Base-by-base conservation (phyloP, 2,113 vertebrate genomes). In the Podarcis cretensis region DNA sequence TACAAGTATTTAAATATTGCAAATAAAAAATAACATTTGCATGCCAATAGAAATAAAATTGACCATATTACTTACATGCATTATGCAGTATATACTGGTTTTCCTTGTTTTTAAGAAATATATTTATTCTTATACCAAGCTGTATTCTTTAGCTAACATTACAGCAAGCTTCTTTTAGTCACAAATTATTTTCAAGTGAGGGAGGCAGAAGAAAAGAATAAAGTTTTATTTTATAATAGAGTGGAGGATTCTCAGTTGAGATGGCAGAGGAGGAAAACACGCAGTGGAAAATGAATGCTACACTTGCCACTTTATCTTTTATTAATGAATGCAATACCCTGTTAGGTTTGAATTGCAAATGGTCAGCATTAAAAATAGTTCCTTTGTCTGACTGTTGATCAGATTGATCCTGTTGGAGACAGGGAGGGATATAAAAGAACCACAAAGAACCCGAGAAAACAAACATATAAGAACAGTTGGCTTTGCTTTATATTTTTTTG, bases 291-390 rank as follows among this genome's bases (percentile, higher is more conserved):
- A 80, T 30, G 73, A 95, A 69, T 71, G 79, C 57, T 91, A 73
- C 75, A 91, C 89, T 92, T 94, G 90, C 84, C 80, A 73, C 75
- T 92, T 94, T 73, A 87, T 93, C 48, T 96, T 93, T 96, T 95
- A 92, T 94, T 95, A 93, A 95, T 93, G 87, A 91, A 92, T 84
- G 1, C 76, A 87, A 81, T 69, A 54, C 81, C 66, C 91, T 85
- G 92, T 74, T 90, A 71, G 77, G 88, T 95, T 82, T 90, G 32
- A 71, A 43, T 89, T 91, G 87, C 83, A 92, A 88, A 87, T 86
- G 92, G 88, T 81, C 89, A 91, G 93, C 91, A 89, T 14, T 95
- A 92, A 89, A 90, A 86, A 95, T 86, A 93, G 87, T 91, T 35
- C 40, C 80, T 85, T 94, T 92, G 71, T 83, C 69, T 91, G 86